Base-by-base conservation (phyloP, 2,888 invertebrate genomes). In the Dilophus febrilis region DNA sequence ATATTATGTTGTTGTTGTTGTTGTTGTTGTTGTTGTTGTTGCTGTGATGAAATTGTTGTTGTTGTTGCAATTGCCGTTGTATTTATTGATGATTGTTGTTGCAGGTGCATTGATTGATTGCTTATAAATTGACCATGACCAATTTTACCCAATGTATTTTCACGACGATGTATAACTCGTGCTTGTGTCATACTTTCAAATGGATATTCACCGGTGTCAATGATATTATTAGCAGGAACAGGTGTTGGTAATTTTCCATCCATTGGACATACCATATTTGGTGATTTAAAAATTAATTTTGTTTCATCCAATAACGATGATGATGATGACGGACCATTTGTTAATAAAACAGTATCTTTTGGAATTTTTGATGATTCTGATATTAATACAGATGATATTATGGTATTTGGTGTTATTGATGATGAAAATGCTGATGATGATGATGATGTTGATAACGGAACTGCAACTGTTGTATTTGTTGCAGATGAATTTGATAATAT, bases 111-210 rank as follows among this genome's bases (percentile, higher is more conserved):
- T 18, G 43, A 33, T 5, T 37, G 18, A 6, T 45, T 40, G 10
- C 34, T 31, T 22, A 41, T 31, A 16, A 38, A 40, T 22, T 38
- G 41, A 28, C 34, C 29, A 22, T 22, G 22, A 22, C 8, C 8
- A 22, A 22, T 22, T 38, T 52, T 46, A 58, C 68, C 68, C 50
- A 71, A 51, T 32, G 70, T 69, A 46, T 70, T 69, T 55, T 72
- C 80, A 53, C 81, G 74, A 53, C 75, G 72, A 54, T 86, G 85
- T 64, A 86, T 79, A 37, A 86, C 84, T 59, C 86, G 76, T 45
- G 83, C 83, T 56, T 84, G 83, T 35, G 86, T 85, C 88, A 90
- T 88, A 61, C 87, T 87, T 53, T 85, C 83, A 59, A 88, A 88
- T 32, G 88, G 87, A 64, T 78, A 88, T 55, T 73, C 72, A 53